Conservation (phyloP, 2,888 invertebrate species). For the Mantis religiosa region DNA sequence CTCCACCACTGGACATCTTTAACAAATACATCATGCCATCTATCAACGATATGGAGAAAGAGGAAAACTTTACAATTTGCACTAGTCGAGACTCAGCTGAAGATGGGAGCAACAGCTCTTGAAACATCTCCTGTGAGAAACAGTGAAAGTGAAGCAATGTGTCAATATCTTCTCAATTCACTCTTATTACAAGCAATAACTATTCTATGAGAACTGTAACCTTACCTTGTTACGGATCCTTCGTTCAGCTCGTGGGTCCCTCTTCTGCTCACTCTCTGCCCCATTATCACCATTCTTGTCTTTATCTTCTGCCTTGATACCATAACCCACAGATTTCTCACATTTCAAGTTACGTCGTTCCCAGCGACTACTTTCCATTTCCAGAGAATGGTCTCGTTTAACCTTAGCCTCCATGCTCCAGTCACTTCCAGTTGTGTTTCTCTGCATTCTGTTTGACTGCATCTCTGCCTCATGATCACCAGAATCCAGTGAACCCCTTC, state of each 20-base stretch:
- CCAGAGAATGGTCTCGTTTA: constrained; percentile 23
- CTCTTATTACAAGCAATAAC: too few species aligned
- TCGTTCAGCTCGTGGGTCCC: constrained; percentile 56
- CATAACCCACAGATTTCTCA: neutral
- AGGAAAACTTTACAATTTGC: too few species aligned
- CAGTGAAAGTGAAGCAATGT: too few species aligned
- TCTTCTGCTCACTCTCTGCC: constrained; percentile 17
- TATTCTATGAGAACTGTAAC: too few species aligned
- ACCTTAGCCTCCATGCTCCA: constrained; percentile 16
- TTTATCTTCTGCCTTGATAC: neutral
- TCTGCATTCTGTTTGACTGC: neutral
- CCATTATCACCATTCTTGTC: neutral
- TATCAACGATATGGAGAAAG: too few species aligned
- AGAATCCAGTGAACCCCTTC: constrained; percentile 26
- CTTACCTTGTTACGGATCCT: constrained; percentile 63
- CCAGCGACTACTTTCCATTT: constrained; percentile 19
- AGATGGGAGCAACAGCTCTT: too few species aligned
- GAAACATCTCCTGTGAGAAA: too few species aligned
- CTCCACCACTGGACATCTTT: too few species aligned
- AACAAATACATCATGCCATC: too few species aligned
- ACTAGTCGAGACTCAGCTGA: too few species aligned
- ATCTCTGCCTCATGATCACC: constrained; percentile 11
- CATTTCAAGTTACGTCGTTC: neutral
- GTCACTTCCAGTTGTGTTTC: constrained; percentile 14
- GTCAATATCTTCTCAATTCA: too few species aligned